A percentile compares a stretch with the other conserved stretches of the same genome.
phyloP scores from a whole-genome alignment of 2,797 vertebrate species.

The Nyctalus aviator region DNA sequence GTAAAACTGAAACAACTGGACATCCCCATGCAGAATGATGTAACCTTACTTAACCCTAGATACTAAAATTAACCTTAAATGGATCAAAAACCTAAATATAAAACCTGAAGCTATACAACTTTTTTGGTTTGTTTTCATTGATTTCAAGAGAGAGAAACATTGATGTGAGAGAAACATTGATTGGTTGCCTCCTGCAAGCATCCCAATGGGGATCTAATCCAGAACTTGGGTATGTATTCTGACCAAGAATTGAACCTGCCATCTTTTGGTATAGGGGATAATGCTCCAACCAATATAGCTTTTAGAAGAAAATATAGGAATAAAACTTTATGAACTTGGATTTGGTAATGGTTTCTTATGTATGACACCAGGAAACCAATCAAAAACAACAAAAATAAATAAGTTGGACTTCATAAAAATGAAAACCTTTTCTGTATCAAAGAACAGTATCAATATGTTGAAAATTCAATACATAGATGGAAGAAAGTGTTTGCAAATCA shows the following conservation, averaged over 20 bases:
- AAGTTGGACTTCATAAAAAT: conserved; percentile 1
- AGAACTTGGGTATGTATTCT: not conserved
- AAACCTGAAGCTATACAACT: not conserved
- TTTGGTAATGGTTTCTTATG: conserved; percentile 1
- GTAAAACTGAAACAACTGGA: not conserved
- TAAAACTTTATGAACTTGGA: not conserved
- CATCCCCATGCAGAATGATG: not conserved
- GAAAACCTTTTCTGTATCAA: not conserved
- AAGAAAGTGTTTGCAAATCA: not conserved
- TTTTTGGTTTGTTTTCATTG: not conserved
- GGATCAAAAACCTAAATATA: not conserved
- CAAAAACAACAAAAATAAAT: not conserved
- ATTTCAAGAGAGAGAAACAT: not conserved
- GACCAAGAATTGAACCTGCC: not conserved
- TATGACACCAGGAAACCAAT: not conserved
- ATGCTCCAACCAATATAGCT: not conserved
- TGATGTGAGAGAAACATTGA: not conserved
- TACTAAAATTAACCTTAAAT: conserved; percentile 14
- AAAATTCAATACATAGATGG: not conserved
- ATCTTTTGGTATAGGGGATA: not conserved
- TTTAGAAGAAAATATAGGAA: not conserved
- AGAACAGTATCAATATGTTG: not conserved
- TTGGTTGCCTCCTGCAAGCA: not conserved
- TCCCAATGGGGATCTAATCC: not conserved
- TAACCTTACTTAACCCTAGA: not conserved